A percentile compares a stretch with the other conserved stretches of the same genome.
phyloP scores from a whole-genome alignment of 2,888 invertebrate species.

The Calephelis perditalis region DNA sequence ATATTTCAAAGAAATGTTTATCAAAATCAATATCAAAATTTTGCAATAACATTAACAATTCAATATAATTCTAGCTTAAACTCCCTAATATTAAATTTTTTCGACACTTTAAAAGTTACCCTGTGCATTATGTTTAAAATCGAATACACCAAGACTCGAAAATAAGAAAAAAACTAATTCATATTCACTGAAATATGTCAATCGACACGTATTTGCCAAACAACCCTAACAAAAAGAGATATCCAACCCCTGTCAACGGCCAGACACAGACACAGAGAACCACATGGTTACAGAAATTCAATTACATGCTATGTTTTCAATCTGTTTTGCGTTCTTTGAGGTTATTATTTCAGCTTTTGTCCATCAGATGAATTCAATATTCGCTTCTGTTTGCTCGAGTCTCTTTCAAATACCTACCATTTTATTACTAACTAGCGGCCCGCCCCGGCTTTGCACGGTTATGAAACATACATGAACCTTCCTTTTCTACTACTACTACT shows the following conservation, averaged over 20 bases:
- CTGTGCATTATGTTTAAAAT: too few species aligned
- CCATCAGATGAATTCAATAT: slow-evolving; percentile 9
- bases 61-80: too few species aligned
- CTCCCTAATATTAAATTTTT: too few species aligned
- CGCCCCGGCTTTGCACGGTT: too few species aligned
- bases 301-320: slow-evolving; percentile 51
- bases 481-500: too few species aligned
- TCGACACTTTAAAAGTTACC: too few species aligned
- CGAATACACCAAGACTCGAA: too few species aligned
- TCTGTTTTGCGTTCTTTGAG: slow-evolving; percentile 32
- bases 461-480: too few species aligned
- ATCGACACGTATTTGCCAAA: slow-evolving; percentile 15
- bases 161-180: slow-evolving; percentile 7
- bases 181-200: slow-evolving; percentile 1
- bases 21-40: too few species aligned
- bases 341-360: slow-evolving; percentile 13
- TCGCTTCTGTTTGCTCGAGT: not conserved
- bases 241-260: slow-evolving; percentile 4
- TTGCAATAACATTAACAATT: too few species aligned
- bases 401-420: not conserved
- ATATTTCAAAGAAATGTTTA: too few species aligned
- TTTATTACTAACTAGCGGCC: too few species aligned
- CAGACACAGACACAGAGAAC: slow-evolving; percentile 17
- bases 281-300: slow-evolving; percentile 42
- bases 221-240: slow-evolving; percentile 16